These are phyloP conservation scores for Lagodon rhomboides DNA, from an alignment of 2,797 vertebrate species.

Conservation along the genomic window DNA sequence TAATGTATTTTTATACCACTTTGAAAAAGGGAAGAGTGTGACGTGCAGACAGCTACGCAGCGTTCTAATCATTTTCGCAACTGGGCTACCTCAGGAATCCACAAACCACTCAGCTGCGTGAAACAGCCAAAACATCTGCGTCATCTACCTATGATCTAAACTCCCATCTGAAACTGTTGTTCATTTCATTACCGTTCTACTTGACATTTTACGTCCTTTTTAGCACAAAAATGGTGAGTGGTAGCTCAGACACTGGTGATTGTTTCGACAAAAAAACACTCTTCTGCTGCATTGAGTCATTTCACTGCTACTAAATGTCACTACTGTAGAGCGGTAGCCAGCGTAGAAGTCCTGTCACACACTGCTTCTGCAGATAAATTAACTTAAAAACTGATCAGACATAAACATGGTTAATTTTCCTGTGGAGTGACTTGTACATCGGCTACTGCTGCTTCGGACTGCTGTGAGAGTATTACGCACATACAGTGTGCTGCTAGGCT, in stretches of 20 bases:
- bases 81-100: slow-evolving; percentile 86
- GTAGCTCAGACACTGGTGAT: slow-evolving; percentile 83
- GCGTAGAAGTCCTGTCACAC: neutral
- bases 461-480: slow-evolving; percentile 70
- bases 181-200: slow-evolving; percentile 7
- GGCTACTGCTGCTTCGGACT: slow-evolving; percentile 50
- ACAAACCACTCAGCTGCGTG: slow-evolving; percentile 43
- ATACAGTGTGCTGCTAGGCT: slow-evolving; percentile 21
- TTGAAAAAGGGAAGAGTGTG: slow-evolving; percentile 79
- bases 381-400: neutral
- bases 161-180: neutral
- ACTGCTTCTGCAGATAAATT: slow-evolving; percentile 4
- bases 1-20: slow-evolving; percentile 89
- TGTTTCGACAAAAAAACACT: slow-evolving; percentile 24
- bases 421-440: slow-evolving; percentile 3
- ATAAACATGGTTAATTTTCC: neutral
- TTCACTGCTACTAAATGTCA: slow-evolving; percentile 45
- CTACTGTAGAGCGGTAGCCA: slow-evolving; percentile 21
- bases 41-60: slow-evolving; percentile 71
- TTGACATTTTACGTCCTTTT: slow-evolving; percentile 19
- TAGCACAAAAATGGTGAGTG: slow-evolving; percentile 43
- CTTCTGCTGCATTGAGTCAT: slow-evolving; percentile 55
- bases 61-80: slow-evolving; percentile 75
- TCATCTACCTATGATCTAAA: slow-evolving; percentile 4
- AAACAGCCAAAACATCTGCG: slow-evolving; percentile 37